phyloP scores from a whole-genome alignment of 1,140 invertebrate genomes.

The Dendroctonus ponderosae region DNA sequence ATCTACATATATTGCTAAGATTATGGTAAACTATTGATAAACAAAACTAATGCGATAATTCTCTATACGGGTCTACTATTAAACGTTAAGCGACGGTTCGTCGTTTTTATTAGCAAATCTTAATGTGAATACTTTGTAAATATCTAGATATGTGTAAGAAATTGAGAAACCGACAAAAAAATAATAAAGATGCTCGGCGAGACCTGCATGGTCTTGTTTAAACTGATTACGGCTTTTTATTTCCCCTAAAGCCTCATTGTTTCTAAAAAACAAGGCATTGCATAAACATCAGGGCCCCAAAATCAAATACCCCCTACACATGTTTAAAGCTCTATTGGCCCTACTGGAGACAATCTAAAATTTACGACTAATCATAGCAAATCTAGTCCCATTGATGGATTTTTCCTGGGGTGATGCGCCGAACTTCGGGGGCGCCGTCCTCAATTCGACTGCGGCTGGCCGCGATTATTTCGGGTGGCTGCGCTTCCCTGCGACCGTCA shows the following conservation, averaged over 20 bases:
- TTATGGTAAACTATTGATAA: too few species aligned
- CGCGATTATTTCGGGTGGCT: conserved; percentile 63
- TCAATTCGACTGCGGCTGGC: conserved; percentile 37
- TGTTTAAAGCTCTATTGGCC: too few species aligned
- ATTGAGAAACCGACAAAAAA: conserved; percentile 38
- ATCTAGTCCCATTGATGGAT: conserved; percentile 56
- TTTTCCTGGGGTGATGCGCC: conserved; percentile 54
- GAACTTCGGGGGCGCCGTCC: conserved; percentile 39
- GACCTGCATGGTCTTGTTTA: not conserved
- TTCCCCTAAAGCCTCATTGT: too few species aligned
- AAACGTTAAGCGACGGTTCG: conserved; percentile 30
- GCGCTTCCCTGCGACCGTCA: conserved; percentile 72
- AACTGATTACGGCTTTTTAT: too few species aligned
- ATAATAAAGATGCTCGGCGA: conserved; percentile 44
- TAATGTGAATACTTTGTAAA: conserved; percentile 51
- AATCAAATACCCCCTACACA: too few species aligned
- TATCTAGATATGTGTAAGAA: conserved; percentile 51
- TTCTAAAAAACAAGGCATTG: too few species aligned
- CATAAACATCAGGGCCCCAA: too few species aligned
- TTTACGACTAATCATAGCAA: too few species aligned
- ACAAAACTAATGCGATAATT: conserved; percentile 38
- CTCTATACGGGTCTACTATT: conserved; percentile 47
- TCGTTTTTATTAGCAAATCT: conserved; percentile 47
- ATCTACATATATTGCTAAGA: too few species aligned
- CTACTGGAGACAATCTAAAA: not conserved